A percentile compares a stretch with the other conserved stretches of the same genome.
Evolutionary conservation across 2,888 invertebrate species (phyloP).

Genomic region (Cheilosia urbana): DNA sequence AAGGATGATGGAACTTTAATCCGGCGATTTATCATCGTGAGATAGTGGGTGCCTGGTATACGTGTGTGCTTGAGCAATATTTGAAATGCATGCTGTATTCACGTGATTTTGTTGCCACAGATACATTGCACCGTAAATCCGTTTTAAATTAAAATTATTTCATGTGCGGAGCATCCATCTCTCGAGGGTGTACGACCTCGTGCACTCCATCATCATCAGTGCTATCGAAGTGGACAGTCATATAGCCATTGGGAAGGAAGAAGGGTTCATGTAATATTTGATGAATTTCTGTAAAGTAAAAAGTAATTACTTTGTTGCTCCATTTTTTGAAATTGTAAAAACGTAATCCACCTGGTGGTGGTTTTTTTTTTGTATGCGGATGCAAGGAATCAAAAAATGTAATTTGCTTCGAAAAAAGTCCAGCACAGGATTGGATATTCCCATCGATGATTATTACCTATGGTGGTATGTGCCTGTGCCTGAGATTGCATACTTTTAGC

Average conservation of each 20-base stretch:
- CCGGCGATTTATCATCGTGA: slow-evolving; percentile 55
- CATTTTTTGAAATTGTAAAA: too few species aligned
- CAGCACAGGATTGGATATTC: too few species aligned
- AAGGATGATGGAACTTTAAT: slow-evolving; percentile 59
- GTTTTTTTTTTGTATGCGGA: too few species aligned
- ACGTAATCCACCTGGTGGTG: too few species aligned
- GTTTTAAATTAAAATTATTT: slow-evolving; percentile 65
- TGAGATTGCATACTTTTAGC: too few species aligned
- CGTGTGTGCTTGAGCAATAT: slow-evolving; percentile 1
- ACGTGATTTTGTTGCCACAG: slow-evolving; percentile 26
- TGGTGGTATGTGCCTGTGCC: too few species aligned
- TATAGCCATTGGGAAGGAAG: neutral
- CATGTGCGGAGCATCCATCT: slow-evolving; percentile 23
- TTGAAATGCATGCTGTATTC: slow-evolving; percentile 17
- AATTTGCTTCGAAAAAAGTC: too few species aligned
- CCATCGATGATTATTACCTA: too few species aligned
- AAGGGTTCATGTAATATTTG: neutral
- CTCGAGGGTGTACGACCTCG: neutral
- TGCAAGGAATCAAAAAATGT: too few species aligned
- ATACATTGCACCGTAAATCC: slow-evolving; percentile 55
- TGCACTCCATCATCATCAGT: neutral
- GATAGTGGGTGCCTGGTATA: slow-evolving; percentile 9
- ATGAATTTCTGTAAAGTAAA: too few species aligned
- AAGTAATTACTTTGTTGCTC: too few species aligned
- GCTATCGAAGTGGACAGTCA: neutral